These are phyloP conservation scores for Phylloscopus whistleri DNA, from an alignment of 2,113 vertebrate species.

Conservation along the genomic window DNA sequence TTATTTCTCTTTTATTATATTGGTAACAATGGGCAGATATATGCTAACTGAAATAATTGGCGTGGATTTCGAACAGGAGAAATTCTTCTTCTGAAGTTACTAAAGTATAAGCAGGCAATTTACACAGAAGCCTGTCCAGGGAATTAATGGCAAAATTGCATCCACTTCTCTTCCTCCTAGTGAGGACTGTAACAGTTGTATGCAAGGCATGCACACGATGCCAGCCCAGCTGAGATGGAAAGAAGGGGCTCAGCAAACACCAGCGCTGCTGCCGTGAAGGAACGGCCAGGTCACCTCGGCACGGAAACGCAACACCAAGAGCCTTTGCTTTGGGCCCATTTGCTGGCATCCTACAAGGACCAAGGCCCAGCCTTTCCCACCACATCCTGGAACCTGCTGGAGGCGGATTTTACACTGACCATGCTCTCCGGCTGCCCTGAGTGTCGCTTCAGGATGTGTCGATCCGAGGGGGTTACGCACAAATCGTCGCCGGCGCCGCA, in stretches of 20 bases:
- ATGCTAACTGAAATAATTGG: slow-evolving; percentile 8
- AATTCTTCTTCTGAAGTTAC: background rate
- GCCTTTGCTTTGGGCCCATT: slow-evolving; percentile 36
- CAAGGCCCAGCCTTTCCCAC: slow-evolving; percentile 70
- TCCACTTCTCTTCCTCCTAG: background rate
- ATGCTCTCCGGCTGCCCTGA: slow-evolving; percentile 89
- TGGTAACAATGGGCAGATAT: background rate
- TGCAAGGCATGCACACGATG: background rate
- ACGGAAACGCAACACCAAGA: background rate
- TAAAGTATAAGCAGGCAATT: background rate
- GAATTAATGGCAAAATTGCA: background rate
- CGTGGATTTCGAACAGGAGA: background rate
- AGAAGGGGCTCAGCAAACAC: background rate
- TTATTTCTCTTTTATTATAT: background rate
- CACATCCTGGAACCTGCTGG: slow-evolving; percentile 72
- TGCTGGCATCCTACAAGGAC: slow-evolving; percentile 55
- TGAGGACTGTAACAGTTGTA: background rate
- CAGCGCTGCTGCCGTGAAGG: background rate
- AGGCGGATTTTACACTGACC: slow-evolving; percentile 83
- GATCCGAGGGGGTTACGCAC: slow-evolving; percentile 96
- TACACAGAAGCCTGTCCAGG: background rate
- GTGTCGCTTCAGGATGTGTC: slow-evolving; percentile 94
- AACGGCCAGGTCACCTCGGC: background rate
- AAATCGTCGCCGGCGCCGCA: slow-evolving; percentile 97
- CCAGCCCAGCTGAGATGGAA: background rate